Evolutionary conservation across 2,113 vertebrate genomes (phyloP).

Genomic region (Brachypteracias leptosomus): DNA sequence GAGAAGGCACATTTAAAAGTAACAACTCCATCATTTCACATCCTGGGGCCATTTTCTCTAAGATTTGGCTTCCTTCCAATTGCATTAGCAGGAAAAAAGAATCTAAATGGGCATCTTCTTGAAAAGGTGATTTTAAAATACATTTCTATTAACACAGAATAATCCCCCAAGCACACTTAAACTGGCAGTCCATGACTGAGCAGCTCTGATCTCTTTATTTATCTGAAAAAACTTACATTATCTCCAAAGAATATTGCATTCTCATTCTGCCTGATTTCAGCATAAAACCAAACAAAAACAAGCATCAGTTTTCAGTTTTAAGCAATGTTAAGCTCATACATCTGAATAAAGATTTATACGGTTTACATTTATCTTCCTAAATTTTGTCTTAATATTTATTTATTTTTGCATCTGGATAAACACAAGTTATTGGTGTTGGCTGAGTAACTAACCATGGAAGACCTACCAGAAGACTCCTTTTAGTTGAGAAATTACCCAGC

Average conservation of each 20-base stretch:
- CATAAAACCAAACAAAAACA: conserved; percentile 13
- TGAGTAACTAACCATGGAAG: not conserved
- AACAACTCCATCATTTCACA: not conserved
- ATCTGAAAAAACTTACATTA: not conserved
- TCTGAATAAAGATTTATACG: not conserved
- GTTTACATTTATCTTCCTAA: not conserved
- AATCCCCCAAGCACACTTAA: not conserved
- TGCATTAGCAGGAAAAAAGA: conserved; percentile 13
- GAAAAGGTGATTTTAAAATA: conserved; percentile 38
- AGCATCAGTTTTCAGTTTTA: not conserved
- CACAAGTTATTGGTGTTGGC: not conserved
- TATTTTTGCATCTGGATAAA: not conserved
- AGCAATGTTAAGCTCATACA: not conserved
- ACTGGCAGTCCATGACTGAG: not conserved
- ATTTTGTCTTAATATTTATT: not conserved
- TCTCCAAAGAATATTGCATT: not conserved
- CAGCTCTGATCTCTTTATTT: not conserved
- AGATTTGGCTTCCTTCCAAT: not conserved
- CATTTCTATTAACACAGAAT: conserved; percentile 29
- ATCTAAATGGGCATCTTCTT: not conserved
- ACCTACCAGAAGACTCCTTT: not conserved
- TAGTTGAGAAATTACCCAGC: not conserved
- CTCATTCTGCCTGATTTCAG: not conserved
- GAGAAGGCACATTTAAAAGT: not conserved
- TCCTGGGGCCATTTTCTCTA: not conserved